A percentile compares a stretch with the other conserved stretches of the same genome.
Conservation (phyloP, 2,113 vertebrate species). For the Philantomba maxwellii region DNA sequence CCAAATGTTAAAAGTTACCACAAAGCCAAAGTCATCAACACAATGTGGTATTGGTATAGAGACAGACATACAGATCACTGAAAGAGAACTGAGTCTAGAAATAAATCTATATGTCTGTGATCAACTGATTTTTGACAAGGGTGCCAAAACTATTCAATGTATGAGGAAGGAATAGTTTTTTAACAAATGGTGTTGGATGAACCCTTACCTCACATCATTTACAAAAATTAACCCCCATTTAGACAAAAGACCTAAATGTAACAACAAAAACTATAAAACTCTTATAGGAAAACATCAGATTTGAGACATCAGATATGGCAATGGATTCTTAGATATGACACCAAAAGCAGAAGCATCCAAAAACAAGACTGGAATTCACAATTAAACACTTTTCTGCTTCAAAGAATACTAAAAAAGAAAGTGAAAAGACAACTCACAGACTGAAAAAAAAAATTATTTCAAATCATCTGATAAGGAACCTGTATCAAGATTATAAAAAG, state of each 20-base stretch:
- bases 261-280: slow-evolving; percentile 10
- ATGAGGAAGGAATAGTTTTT: neutral
- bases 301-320: neutral
- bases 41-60: neutral
- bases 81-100: neutral
- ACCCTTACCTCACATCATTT: neutral
- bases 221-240: neutral
- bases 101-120: neutral
- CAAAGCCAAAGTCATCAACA: neutral
- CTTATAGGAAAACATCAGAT: neutral
- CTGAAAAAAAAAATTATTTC: neutral
- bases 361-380: neutral
- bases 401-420: neutral
- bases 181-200: neutral
- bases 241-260: neutral
- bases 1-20: neutral
- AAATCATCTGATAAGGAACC: neutral
- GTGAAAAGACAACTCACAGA: neutral
- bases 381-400: neutral
- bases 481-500: neutral
- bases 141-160: neutral
- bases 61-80: neutral
- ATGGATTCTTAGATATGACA: neutral
- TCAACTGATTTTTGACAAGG: neutral
- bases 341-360: neutral